Percentiles rank a stretch among this genome's conserved stretches.
phyloP scores from a whole-genome alignment of 2,888 invertebrate species.

The Odontothrips loti region DNA sequence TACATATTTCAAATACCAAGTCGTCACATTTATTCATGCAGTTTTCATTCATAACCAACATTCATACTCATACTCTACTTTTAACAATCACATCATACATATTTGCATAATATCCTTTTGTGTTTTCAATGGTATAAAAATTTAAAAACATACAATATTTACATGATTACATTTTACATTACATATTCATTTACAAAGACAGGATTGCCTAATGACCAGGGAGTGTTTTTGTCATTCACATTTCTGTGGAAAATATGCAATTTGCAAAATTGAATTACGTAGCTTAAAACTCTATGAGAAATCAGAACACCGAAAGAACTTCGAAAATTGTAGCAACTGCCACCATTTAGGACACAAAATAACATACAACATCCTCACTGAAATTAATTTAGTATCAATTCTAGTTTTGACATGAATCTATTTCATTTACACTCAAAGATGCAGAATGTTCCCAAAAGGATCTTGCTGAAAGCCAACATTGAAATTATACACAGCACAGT shows the following conservation, averaged over 20 bases:
- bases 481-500: not conserved
- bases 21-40: no score
- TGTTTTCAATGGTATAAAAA: not conserved
- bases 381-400: no score
- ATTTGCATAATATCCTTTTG: no score
- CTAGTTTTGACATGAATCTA: not conserved
- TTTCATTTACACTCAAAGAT: not conserved
- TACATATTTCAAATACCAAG: no score
- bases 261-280: no score
- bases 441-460: not conserved
- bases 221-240: not conserved
- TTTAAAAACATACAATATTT: not conserved
- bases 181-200: not conserved
- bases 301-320: no score
- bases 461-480: not conserved
- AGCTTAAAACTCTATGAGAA: no score
- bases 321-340: no score
- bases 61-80: no score
- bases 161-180: not conserved
- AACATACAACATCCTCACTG: not conserved
- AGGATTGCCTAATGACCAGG: not conserved
- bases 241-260: no score
- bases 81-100: no score
- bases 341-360: not conserved
- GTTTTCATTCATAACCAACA: no score